phyloP scores from a whole-genome alignment of 2,888 invertebrate species.

The Agelastica alni region DNA sequence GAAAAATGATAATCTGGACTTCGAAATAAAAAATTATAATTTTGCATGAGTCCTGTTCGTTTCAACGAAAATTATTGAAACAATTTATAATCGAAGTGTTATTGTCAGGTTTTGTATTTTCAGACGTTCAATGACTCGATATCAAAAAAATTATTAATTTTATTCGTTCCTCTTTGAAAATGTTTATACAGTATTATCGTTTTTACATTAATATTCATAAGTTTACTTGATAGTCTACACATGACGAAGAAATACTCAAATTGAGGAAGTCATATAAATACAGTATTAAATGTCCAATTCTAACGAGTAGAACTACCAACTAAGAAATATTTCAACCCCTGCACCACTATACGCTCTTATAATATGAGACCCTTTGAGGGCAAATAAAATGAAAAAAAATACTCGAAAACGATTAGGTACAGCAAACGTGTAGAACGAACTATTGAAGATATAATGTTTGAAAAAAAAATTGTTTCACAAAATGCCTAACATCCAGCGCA shows the following conservation, averaged over 20 bases:
- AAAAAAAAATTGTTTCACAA: too few species aligned
- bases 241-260: slow-evolving; percentile 1
- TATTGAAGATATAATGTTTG: too few species aligned
- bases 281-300: neutral
- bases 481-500: too few species aligned
- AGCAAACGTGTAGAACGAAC: too few species aligned
- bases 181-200: neutral
- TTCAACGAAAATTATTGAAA: neutral
- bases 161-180: neutral
- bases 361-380: too few species aligned
- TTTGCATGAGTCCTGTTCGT: too few species aligned
- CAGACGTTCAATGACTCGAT: neutral
- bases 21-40: too few species aligned
- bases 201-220: slow-evolving; percentile 4
- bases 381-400: too few species aligned
- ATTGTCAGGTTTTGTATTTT: neutral
- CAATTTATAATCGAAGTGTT: neutral
- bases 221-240: neutral
- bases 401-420: too few species aligned
- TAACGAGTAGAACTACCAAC: neutral
- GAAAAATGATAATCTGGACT: too few species aligned
- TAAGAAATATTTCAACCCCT: too few species aligned
- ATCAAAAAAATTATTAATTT: neutral
- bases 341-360: too few species aligned
- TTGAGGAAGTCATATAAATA: slow-evolving; percentile 1